Evolutionary conservation across 2,797 vertebrate genomes (phyloP).

Genomic region (Urosaurus nigricauda): DNA sequence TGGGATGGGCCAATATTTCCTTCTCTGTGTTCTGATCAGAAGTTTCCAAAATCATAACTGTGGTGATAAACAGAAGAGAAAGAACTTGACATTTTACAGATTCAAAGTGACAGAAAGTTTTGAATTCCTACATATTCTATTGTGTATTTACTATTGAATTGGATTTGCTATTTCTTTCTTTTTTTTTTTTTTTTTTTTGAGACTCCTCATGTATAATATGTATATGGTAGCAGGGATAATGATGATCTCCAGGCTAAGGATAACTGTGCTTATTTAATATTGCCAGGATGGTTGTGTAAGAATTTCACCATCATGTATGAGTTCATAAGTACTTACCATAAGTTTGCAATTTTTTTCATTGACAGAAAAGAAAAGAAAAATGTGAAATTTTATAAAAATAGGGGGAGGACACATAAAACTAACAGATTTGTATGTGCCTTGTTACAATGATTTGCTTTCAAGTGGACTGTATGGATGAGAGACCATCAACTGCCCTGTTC

Average conservation of each 20-base stretch:
- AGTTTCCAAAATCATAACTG: neutral
- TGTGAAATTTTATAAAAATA: neutral
- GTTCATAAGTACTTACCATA: neutral
- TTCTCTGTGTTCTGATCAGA: neutral
- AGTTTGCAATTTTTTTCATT: neutral
- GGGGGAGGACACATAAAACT: neutral
- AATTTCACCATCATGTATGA: neutral
- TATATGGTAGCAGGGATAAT: neutral
- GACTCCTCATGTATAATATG: neutral
- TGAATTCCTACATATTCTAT: neutral
- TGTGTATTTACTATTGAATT: neutral
- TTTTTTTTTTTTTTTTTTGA: neutral
- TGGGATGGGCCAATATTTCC: neutral
- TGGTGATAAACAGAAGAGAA: neutral
- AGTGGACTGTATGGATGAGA: no score
- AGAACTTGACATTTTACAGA: neutral
- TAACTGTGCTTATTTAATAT: neutral
- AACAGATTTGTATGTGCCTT: neutral
- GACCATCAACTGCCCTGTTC: no score
- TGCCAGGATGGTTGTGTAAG: neutral
- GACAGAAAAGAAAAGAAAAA: neutral
- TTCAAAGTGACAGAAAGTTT: neutral
- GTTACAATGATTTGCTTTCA: no score
- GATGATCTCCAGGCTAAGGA: neutral
- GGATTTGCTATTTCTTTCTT: neutral